These are phyloP conservation scores for Plectrocnemia conspersa DNA, from an alignment of 1,140 invertebrate species.

Conservation along the genomic window DNA sequence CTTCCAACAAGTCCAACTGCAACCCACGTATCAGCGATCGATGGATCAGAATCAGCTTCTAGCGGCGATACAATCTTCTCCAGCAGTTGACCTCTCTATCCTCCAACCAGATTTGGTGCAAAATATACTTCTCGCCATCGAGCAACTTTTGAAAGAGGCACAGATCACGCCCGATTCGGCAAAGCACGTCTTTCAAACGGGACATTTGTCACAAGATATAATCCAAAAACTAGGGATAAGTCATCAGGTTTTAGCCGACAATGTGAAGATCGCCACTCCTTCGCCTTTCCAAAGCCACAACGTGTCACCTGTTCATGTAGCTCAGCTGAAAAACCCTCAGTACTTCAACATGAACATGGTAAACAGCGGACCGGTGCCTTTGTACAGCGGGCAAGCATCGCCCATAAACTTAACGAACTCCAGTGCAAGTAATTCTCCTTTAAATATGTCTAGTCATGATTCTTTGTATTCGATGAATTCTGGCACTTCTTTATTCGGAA, in stretches of 20 bases:
- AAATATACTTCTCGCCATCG: conserved; percentile 41
- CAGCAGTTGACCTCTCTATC: conserved; percentile 38
- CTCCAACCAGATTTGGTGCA: conserved; percentile 37
- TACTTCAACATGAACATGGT: conserved; percentile 20
- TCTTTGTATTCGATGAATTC: conserved; percentile 16
- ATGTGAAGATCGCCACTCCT: conserved; percentile 21
- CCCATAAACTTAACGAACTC: conserved; percentile 28
- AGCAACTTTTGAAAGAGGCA: conserved; percentile 44
- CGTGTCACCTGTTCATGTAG: conserved; percentile 28
- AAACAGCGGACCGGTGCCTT: conserved; percentile 38
- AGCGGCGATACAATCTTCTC: conserved; percentile 27
- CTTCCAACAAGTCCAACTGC: conserved; percentile 28
- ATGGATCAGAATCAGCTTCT: conserved; percentile 24
- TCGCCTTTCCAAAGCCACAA: conserved; percentile 30
- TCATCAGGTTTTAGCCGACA: conserved; percentile 28
- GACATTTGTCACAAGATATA: conserved; percentile 46
- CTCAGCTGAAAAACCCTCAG: conserved; percentile 13
- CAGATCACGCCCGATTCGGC: conserved; percentile 43
- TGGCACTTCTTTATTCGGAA: conserved; percentile 27
- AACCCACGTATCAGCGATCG: conserved; percentile 30
- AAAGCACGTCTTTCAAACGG: conserved; percentile 42
- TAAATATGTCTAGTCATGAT: conserved; percentile 26
- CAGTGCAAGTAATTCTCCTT: conserved; percentile 23
- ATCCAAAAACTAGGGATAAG: conserved; percentile 41
- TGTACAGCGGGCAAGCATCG: conserved; percentile 17